These are phyloP conservation scores for Erpornis zantholeuca DNA, from an alignment of 2,113 vertebrate species.

Conservation along the genomic window DNA sequence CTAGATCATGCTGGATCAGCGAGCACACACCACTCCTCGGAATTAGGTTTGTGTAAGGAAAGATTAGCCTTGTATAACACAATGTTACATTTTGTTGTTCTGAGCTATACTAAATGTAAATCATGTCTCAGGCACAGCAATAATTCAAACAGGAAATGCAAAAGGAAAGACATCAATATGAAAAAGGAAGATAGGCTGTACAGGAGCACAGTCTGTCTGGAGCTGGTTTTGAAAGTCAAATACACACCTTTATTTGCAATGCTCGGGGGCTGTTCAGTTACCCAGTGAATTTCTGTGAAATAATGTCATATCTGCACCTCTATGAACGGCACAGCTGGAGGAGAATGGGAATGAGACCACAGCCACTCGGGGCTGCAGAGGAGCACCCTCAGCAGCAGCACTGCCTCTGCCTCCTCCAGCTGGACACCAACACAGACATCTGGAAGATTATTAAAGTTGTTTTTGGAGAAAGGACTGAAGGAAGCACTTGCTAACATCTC, in stretches of 20 bases:
- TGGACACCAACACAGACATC: neutral
- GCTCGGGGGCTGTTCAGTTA: neutral
- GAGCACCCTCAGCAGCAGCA: neutral
- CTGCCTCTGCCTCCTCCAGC: neutral
- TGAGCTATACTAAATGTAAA: conserved; percentile 42
- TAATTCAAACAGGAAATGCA: conserved; percentile 38
- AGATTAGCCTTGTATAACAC: neutral
- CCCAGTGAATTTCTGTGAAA: conserved; percentile 20
- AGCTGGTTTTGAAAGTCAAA: conserved; percentile 56
- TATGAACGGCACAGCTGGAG: neutral
- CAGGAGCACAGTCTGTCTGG: neutral
- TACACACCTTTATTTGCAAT: conserved; percentile 28
- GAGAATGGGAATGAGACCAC: neutral
- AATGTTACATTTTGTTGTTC: conserved; percentile 24
- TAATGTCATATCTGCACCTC: conserved; percentile 3
- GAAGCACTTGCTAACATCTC: neutral
- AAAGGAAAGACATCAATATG: conserved; percentile 29
- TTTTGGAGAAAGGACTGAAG: neutral
- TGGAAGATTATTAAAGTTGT: accelerated
- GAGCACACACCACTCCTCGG: neutral
- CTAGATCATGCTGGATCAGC: neutral
- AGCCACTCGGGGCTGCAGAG: neutral
- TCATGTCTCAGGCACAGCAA: neutral
- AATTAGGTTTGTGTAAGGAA: neutral
- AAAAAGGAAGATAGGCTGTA: neutral